Conservation (phyloP, 2,797 vertebrate genomes). For the Diplodus puntazzo region DNA sequence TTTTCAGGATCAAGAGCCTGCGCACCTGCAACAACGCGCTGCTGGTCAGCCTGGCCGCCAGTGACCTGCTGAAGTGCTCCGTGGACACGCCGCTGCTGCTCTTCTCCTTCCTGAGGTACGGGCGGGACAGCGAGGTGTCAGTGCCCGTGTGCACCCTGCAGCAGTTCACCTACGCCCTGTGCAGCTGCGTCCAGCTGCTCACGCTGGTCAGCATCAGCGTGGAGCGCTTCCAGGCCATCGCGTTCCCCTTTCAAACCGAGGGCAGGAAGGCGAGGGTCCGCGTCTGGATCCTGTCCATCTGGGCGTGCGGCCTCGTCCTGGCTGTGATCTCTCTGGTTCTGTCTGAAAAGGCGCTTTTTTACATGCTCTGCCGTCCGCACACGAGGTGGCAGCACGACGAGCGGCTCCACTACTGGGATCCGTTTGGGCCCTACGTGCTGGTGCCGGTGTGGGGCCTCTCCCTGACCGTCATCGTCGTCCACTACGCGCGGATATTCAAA, state of each 20-base stretch:
- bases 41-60: conserved; percentile 73
- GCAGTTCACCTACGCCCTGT: conserved; percentile 78
- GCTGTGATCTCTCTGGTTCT: conserved; percentile 65
- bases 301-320: conserved; percentile 62
- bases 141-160: conserved; percentile 66
- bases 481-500: conserved; percentile 77
- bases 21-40: conserved; percentile 75
- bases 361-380: conserved; percentile 64
- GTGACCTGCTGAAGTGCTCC: conserved; percentile 75
- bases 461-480: conserved; percentile 68
- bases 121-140: conserved; percentile 10
- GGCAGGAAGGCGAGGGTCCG: conserved; percentile 59
- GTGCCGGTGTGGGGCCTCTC: conserved; percentile 75
- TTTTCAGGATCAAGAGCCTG: conserved; percentile 70
- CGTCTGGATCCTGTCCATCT: conserved; percentile 74
- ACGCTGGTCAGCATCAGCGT: conserved; percentile 79
- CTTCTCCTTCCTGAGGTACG: conserved; percentile 48
- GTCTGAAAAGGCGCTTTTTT: conserved; percentile 49
- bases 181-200: conserved; percentile 80
- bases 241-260: conserved; percentile 72
- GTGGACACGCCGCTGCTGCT: conserved; percentile 77
- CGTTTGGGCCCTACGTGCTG: conserved; percentile 74
- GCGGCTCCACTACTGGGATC: conserved; percentile 36
- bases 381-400: neutral
- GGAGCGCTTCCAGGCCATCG: conserved; percentile 77